Conservation (phyloP, 2,888 invertebrate species). For the Dione vanillae region DNA sequence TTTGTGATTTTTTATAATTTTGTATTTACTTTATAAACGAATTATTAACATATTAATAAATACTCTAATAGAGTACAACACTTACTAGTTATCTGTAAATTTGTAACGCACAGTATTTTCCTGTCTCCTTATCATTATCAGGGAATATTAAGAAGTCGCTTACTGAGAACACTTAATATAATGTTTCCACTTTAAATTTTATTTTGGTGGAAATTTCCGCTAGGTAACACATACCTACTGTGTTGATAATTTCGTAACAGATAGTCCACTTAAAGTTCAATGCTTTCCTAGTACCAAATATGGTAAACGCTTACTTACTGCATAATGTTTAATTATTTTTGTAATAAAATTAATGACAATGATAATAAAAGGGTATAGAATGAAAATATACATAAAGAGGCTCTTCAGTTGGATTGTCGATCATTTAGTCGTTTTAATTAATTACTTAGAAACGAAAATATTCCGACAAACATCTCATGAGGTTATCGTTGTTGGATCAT, state of each 20-base stretch:
- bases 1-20: no score
- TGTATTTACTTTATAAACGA: no score
- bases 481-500: no score
- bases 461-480: no score
- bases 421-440: no score
- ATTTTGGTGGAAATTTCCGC: not conserved
- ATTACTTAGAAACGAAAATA: no score
- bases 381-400: no score
- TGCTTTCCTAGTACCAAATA: not conserved
- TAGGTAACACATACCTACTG: not conserved
- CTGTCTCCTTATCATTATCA: slow-evolving; percentile 1
- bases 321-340: not conserved
- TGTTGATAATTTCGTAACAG: not conserved
- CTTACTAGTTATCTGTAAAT: not conserved
- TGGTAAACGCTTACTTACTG: not conserved
- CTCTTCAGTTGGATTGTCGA: no score
- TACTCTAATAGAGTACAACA: no score
- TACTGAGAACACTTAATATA: not conserved
- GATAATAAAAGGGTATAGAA: no score
- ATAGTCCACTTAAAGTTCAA: slow-evolving; percentile 1
- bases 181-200: not conserved
- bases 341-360: not conserved
- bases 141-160: not conserved
- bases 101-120: not conserved
- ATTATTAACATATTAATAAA: no score